Percentiles rank a stretch among this genome's conserved stretches.
phyloP scores from a whole-genome alignment of 2,113 vertebrate genomes.

The Taurulus bubalis region DNA sequence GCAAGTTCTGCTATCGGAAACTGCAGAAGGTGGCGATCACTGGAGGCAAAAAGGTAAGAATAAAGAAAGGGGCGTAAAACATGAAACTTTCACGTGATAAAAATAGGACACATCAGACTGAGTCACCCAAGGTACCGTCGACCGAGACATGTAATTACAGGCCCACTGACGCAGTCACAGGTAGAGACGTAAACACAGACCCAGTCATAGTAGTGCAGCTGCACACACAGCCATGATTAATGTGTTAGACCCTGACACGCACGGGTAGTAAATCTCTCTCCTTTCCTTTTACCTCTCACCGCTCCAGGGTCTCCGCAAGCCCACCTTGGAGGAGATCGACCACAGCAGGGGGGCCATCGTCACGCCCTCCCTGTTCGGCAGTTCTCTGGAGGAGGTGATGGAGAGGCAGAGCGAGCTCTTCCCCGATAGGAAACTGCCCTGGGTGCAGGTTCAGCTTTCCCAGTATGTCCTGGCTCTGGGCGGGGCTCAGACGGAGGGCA shows the following conservation, averaged over 20 bases:
- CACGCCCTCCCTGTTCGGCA: conserved; percentile 90
- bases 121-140: conserved; percentile 50
- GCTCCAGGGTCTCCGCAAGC: conserved; percentile 89
- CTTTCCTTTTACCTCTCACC: conserved; percentile 15
- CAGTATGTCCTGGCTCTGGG: conserved; percentile 90
- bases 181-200: conserved; percentile 60
- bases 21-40: conserved; percentile 91
- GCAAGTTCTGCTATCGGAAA: conserved; percentile 91
- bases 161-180: conserved; percentile 46
- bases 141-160: conserved; percentile 66
- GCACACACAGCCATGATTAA: conserved; percentile 50
- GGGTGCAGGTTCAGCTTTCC: conserved; percentile 93
- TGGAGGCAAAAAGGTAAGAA: conserved; percentile 91
- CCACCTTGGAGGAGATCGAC: conserved; percentile 89
- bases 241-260: conserved; percentile 16
- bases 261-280: conserved; percentile 54
- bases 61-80: background rate
- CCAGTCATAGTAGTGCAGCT: conserved; percentile 57
- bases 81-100: background rate
- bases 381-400: conserved; percentile 92
- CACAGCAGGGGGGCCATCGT: conserved; percentile 89
- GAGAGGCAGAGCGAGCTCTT: conserved; percentile 88
- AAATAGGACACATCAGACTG: conserved; percentile 16
- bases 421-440: conserved; percentile 89
- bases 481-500: conserved; percentile 90